A percentile compares a stretch with the other conserved stretches of the same genome.
These are phyloP conservation scores for Nomada lathburiana DNA, from an alignment of 2,888 invertebrate species.

Conservation along the genomic window DNA sequence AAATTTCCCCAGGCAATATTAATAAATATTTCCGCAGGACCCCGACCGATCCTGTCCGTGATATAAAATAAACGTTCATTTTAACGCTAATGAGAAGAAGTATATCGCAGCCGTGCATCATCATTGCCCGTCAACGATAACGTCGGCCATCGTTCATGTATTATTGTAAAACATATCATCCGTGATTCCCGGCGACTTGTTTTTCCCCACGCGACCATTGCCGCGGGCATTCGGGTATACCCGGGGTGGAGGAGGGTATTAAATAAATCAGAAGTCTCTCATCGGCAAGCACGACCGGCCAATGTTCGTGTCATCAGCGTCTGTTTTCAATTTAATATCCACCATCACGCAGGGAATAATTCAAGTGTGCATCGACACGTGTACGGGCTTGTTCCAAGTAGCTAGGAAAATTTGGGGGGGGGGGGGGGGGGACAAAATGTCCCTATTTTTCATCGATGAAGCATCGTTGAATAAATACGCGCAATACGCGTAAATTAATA, in stretches of 20 bases:
- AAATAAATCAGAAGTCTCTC: slow-evolving; percentile 42
- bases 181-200: slow-evolving; percentile 13
- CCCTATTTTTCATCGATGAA: no score
- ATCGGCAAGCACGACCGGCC: neutral
- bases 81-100: slow-evolving; percentile 44
- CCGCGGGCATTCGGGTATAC: neutral
- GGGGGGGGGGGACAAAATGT: neutral
- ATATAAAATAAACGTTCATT: slow-evolving; percentile 33
- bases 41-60: neutral
- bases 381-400: neutral
- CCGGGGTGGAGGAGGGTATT: neutral
- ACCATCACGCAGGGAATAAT: slow-evolving; percentile 10
- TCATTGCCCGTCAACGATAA: slow-evolving; percentile 29
- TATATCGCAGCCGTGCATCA: slow-evolving; percentile 39
- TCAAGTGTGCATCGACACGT: slow-evolving; percentile 20
- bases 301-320: slow-evolving; percentile 16
- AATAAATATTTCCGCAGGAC: slow-evolving; percentile 3
- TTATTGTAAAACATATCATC: slow-evolving; percentile 46
- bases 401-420: neutral
- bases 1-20: neutral
- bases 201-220: neutral
- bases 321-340: slow-evolving; percentile 52
- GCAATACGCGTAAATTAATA: no score
- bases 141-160: slow-evolving; percentile 40
- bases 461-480: no score